These are phyloP conservation scores for Rhabdornis inornatus DNA, from an alignment of 2,113 vertebrate species.

Conservation along the genomic window DNA sequence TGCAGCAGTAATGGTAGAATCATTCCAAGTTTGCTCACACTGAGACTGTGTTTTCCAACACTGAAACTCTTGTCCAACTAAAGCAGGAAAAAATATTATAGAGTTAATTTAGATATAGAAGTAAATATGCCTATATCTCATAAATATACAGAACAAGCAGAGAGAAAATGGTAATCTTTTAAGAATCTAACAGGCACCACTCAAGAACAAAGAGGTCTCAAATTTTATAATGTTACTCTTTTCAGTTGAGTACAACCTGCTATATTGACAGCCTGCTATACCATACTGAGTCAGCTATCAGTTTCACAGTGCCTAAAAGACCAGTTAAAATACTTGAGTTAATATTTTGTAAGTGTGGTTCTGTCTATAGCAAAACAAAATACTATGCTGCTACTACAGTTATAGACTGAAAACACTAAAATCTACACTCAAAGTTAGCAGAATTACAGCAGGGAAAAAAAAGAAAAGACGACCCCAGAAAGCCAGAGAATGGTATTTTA, in stretches of 20 bases:
- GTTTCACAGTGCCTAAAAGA: not conserved
- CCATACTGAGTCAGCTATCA: not conserved
- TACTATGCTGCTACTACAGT: not conserved
- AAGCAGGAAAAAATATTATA: not conserved
- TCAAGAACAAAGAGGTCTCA: not conserved
- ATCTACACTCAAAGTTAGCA: not conserved
- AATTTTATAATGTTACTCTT: not conserved
- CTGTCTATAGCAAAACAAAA: not conserved
- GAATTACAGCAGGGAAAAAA: not conserved
- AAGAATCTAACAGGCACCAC: not conserved
- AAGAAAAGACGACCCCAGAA: accelerated
- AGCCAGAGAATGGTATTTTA: not conserved
- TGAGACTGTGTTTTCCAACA: not conserved
- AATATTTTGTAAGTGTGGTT: not conserved
- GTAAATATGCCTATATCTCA: not conserved
- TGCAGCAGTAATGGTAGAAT: not conserved
- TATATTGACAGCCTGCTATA: not conserved
- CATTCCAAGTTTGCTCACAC: not conserved
- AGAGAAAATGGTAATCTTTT: not conserved
- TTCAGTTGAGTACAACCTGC: not conserved
- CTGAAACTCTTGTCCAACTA: not conserved
- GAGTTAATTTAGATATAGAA: not conserved
- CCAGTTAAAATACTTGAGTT: not conserved
- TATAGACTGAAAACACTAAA: not conserved
- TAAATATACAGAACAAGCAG: not conserved